Conservation (phyloP, 2,797 vertebrate genomes). For the Buphagus erythrorhynchus region DNA sequence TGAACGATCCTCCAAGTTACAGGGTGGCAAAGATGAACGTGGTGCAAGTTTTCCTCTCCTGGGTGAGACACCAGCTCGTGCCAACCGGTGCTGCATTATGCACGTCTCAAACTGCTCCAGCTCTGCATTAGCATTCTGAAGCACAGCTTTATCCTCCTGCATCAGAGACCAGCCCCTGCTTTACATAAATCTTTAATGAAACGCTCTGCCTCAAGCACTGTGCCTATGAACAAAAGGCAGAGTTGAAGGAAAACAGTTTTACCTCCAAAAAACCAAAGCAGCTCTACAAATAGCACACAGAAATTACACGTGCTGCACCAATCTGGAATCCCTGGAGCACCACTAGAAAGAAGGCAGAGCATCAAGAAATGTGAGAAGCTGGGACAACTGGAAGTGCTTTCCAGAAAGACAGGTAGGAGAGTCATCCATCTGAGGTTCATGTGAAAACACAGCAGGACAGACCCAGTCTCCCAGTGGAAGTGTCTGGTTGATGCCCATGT, state of each 20-base stretch:
- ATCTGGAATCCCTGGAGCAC: neutral
- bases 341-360: neutral
- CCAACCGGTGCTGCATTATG: neutral
- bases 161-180: slow-evolving; percentile 65
- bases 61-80: neutral
- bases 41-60: neutral
- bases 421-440: neutral
- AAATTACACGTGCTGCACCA: slow-evolving; percentile 19
- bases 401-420: neutral
- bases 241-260: slow-evolving; percentile 62
- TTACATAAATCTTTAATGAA: slow-evolving; percentile 76
- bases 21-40: neutral
- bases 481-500: neutral
- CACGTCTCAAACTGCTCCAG: neutral
- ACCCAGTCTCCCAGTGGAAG: neutral
- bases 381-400: neutral
- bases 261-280: slow-evolving; percentile 46
- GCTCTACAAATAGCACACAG: slow-evolving; percentile 17
- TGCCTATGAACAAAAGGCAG: slow-evolving; percentile 51
- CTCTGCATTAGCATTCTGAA: slow-evolving; percentile 57
- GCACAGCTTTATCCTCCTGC: slow-evolving; percentile 42
- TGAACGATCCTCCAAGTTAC: neutral
- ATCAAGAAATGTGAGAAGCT: neutral
- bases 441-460: neutral
- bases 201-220: slow-evolving; percentile 59